Percentiles rank a stretch among this genome's conserved stretches.
phyloP scores from a whole-genome alignment of 2,113 vertebrate genomes.

The Podarcis raffonei region DNA sequence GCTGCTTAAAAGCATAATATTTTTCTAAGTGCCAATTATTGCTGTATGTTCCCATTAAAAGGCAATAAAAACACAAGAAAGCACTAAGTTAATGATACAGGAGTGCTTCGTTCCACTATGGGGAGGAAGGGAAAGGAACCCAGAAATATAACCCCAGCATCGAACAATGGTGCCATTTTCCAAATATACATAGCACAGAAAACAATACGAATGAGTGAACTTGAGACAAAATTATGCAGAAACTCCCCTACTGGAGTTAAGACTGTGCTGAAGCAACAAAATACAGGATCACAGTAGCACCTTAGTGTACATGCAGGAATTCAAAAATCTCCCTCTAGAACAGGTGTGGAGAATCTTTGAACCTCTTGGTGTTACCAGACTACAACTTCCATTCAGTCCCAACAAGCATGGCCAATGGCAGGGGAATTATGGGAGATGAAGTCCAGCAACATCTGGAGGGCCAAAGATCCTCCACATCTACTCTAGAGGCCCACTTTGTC shows the following conservation, averaged over 20 bases:
- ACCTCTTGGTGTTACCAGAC: too few species aligned
- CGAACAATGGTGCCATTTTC: neutral
- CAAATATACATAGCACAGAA: neutral
- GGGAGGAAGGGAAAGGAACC: neutral
- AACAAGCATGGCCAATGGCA: too few species aligned
- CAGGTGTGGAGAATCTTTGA: too few species aligned
- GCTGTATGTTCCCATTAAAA: conserved; percentile 23
- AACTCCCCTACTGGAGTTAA: neutral
- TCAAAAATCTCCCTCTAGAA: neutral
- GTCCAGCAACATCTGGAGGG: too few species aligned
- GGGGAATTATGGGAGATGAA: too few species aligned
- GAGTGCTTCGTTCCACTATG: neutral
- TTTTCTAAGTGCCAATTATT: conserved; percentile 17
- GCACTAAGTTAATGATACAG: neutral
- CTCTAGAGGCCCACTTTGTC: neutral
- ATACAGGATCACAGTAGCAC: neutral
- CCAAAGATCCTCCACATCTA: too few species aligned
- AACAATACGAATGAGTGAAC: neutral
- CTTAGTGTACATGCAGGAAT: neutral
- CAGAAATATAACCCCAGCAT: neutral
- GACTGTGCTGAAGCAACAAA: neutral
- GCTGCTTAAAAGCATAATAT: neutral
- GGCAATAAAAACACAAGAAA: conserved; percentile 9
- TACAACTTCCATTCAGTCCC: too few species aligned
- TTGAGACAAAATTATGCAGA: too few species aligned